Percentiles rank a stretch among this genome's conserved stretches.
phyloP scores from a whole-genome alignment of 2,888 invertebrate genomes.

The Polyommatus icarus region DNA sequence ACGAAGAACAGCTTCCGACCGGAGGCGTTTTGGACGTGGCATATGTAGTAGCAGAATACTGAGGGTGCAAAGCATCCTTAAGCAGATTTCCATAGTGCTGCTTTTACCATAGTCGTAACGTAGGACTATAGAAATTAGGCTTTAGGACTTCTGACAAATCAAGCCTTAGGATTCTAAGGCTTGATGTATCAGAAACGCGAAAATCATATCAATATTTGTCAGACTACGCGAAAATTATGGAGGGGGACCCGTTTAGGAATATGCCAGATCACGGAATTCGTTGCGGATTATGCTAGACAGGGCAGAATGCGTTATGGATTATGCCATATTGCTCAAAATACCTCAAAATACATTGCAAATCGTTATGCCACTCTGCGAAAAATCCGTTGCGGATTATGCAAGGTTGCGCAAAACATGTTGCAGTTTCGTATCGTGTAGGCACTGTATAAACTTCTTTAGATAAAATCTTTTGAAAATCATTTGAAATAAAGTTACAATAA shows the following conservation, averaged over 20 bases:
- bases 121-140: too few relatives aligned
- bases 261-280: too few relatives aligned
- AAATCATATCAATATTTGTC: too few relatives aligned
- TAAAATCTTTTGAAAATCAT: neutral
- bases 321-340: neutral
- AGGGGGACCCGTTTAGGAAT: too few relatives aligned
- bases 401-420: neutral
- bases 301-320: neutral
- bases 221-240: too few relatives aligned
- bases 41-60: conserved; percentile 32
- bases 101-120: too few relatives aligned
- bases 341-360: neutral
- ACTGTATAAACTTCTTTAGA: neutral
- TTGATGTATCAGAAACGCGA: too few relatives aligned
- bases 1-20: conserved; percentile 39
- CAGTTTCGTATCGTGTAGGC: neutral
- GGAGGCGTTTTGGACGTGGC: conserved; percentile 40
- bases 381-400: neutral
- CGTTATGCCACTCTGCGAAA: neutral
- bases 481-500: neutral
- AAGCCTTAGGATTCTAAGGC: too few relatives aligned
- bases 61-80: neutral
- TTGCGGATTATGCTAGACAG: neutral
- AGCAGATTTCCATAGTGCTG: too few relatives aligned
- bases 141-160: too few relatives aligned